Evolutionary conservation across 1,140 invertebrate genomes (phyloP), one percentile per base, ranked within the genome.

Genomic region (Bemisia tabaci): DNA sequence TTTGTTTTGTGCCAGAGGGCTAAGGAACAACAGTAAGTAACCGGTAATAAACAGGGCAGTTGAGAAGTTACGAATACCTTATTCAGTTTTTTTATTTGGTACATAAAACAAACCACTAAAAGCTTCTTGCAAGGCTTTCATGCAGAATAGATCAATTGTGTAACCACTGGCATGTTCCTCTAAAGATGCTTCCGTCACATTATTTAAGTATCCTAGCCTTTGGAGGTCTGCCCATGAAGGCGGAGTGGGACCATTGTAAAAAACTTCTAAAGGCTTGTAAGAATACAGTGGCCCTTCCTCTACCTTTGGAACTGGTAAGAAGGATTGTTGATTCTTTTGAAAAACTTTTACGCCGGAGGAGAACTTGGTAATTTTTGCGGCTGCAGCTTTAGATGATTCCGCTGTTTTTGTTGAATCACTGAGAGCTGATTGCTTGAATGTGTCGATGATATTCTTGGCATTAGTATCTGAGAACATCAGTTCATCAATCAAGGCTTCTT

Each of bases 401-500:
- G 62, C 71, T 1, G 79, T 73, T 26, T 39, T 60, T 24, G 65
- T 59, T 81, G 77, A 11, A 78, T 68, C 2, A 75, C 59, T 12
- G 22, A 59, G 27, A 58, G 24, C 23, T 59, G 66, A 63, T 61
- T 68, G 33, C 1, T 62, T 60, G 64, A 66, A 70, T 9, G 63
- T 59, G 71, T 85, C 85, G 33, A 79, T 74, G 69, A 89, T 85
- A 70, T 87, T 84, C 67, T 85, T 86, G 63, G 81, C 82, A 58
- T 82, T 82, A 66, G 87, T 82, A 27, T 80, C 81, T 11, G 92
- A 94, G 77, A 91, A 94, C 87, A 95, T 96, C 1, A 97, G 79
- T 74, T 96, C 92, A 79, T 97, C 93, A 70, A 97, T 95, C 0
- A 97, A 78, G 1, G 89, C 89, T 76, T 96, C 92, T 75, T 94